Conservation (phyloP, 2,113 vertebrate species). For the Canis aureus region DNA sequence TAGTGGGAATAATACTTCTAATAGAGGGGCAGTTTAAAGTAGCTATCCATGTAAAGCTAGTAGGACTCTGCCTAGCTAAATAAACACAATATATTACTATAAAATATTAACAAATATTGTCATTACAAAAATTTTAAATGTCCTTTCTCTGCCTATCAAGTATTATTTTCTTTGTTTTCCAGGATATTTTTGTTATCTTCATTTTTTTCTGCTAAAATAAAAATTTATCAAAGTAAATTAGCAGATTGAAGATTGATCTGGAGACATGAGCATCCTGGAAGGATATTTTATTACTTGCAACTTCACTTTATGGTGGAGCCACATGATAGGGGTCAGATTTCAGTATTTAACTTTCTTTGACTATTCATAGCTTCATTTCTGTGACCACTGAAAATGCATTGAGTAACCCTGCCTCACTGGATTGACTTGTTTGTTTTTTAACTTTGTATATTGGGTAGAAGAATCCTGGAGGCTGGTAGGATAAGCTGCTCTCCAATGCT, state of each 20-base stretch:
- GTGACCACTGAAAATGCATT: not conserved
- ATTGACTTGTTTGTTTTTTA: not conserved
- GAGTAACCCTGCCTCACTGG: not conserved
- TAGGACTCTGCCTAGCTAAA: not conserved
- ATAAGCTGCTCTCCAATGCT: not conserved
- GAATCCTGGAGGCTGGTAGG: not conserved
- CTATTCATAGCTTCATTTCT: not conserved
- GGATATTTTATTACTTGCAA: not conserved
- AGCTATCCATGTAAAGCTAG: not conserved
- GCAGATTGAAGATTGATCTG: not conserved
- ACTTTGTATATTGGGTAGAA: not conserved
- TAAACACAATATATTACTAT: not conserved
- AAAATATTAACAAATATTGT: not conserved
- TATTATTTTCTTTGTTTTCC: not conserved
- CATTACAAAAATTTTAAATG: not conserved
- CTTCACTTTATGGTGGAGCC: not conserved
- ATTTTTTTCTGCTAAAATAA: not conserved
- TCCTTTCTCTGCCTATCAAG: not conserved
- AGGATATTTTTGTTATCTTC: not conserved
- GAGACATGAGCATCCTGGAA: not conserved
- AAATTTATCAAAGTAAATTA: not conserved
- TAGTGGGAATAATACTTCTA: not conserved
- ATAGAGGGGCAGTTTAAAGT: not conserved
- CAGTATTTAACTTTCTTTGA: not conserved
- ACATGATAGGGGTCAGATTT: not conserved